Base-by-base conservation (phyloP, 1,140 invertebrate genomes). In the Pseudomyrmex sp. region DNA sequence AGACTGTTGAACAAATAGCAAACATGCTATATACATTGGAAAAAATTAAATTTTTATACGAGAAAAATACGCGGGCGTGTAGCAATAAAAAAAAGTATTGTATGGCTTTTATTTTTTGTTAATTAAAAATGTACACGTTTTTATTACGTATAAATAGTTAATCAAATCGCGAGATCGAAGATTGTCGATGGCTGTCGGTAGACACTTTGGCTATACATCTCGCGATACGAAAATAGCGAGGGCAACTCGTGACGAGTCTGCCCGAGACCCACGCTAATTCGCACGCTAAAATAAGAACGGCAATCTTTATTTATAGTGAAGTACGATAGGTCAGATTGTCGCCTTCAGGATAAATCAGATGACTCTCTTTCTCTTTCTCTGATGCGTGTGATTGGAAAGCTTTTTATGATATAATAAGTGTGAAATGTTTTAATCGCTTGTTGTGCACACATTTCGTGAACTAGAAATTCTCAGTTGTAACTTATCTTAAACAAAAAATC, bases 261-360 rank as follows among this genome's bases (percentile, higher is more conserved):
- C 66, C 84, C 79, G 89, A 90, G 90, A 89, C 89, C 90, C 89
- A 91, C 90, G 88, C 90, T 91, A 89, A 91, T 91, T 91, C 79
- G 82, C 82, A 83, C 75, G 85, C 90, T 91, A 91, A 90, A 90
- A 90, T 90, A 91, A 91, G 89, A 90, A 68, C 89, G 63, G 66
- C 85, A 84, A 87, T 82, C 82, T 89, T 91, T 91, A 91, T 91
- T 91, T 91, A 91, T 91, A 91, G 68, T 59, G 13, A 86, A 77
- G 76, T 84, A 73, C 88, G 84, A 89, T 88, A 89, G 88, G 88
- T 89, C 85, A 88, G 52, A 89, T 88, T 86, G 84, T 86, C 76
- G 72, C 52, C 76, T 72, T 73, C 61, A 50, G 62, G 54, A 58
- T 59, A 88, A 86, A 84, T 83, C 63, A 66, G 35, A 82, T 63